phyloP scores from a whole-genome alignment of 2,888 invertebrate species.

The Hypsopygia costalis region DNA sequence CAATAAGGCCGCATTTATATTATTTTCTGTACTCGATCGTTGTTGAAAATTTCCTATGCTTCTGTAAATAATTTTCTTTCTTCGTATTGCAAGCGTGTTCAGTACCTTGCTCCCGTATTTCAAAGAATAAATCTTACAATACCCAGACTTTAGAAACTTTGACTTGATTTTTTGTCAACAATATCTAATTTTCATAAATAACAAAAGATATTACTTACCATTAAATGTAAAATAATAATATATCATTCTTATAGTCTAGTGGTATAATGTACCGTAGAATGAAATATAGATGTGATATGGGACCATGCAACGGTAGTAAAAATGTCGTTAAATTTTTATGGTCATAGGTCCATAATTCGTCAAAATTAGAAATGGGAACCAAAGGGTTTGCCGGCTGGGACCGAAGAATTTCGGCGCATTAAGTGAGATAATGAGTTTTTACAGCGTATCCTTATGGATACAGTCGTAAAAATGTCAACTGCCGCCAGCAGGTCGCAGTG shows the following conservation, averaged over 20 bases:
- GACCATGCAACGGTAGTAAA: conserved; percentile 62
- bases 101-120: too few relatives aligned
- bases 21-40: too few relatives aligned
- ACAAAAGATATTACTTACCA: too few relatives aligned
- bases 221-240: background rate
- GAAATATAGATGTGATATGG: conserved; percentile 46
- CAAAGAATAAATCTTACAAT: too few relatives aligned
- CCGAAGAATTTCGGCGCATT: conserved; percentile 46
- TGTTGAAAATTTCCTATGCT: too few relatives aligned
- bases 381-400: conserved; percentile 56
- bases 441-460: conserved; percentile 55
- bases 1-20: too few relatives aligned
- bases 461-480: conserved; percentile 56
- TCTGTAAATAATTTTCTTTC: too few relatives aligned
- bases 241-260: background rate
- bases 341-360: conserved; percentile 61
- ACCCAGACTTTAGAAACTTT: too few relatives aligned
- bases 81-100: too few relatives aligned
- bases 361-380: conserved; percentile 60
- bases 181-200: too few relatives aligned
- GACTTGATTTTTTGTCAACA: too few relatives aligned
- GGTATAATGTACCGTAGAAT: conserved; percentile 12
- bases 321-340: conserved; percentile 66
- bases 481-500: conserved; percentile 16
- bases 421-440: conserved; percentile 47